Evolutionary conservation across 2,888 invertebrate species (phyloP), one percentile per base, ranked within the genome.

Genomic region (Chorisops tibialis): DNA sequence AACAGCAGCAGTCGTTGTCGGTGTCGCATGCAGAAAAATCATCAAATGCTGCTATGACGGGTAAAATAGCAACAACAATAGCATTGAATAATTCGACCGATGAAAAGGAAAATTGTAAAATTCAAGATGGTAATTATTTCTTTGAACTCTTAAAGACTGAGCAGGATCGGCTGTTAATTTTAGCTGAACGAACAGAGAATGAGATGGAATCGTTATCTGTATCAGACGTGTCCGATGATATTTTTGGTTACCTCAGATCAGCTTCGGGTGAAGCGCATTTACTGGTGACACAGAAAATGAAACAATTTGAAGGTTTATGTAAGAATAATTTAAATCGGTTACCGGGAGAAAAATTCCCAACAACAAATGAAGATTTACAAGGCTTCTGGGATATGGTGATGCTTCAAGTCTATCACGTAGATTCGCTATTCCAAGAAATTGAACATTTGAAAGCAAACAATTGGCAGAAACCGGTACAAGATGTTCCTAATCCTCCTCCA

Each of bases 301-400:
- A 92, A 77, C 97, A 97, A 77, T 97, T 97, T 77, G 87, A 89
- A 81, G 95, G 93, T 82, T 79, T 85, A 62, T 85, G 85, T 74
- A 82, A 84, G 77, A 85, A 85, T 71, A 83, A 85, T 70, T 78
- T 85, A 38, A 87, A 85, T 74, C 85, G 86, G 72, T 79, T 83
- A 4, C 82, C 83, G 21, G 89, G 87, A 66, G 93, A 93, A 72
- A 88, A 86, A 65, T 94, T 92, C 78, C 92, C 91, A 7, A 96
- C 96, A 7, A 95, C 93, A 1, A 81, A 86, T 67, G 88, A 91
- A 70, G 97, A 97, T 77, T 81, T 97, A 66, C 93, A 91, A 71
- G 97, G 96, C 1, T 97, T 97, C 81, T 97, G 96, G 96, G 96
- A 97, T 78, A 95, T 97, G 94, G 93, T 96, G 24, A 87, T 89